A percentile compares a stretch with the other conserved stretches of the same genome.
Evolutionary conservation across 2,113 vertebrate species (phyloP).

Genomic region (Pygoscelis antarcticus): DNA sequence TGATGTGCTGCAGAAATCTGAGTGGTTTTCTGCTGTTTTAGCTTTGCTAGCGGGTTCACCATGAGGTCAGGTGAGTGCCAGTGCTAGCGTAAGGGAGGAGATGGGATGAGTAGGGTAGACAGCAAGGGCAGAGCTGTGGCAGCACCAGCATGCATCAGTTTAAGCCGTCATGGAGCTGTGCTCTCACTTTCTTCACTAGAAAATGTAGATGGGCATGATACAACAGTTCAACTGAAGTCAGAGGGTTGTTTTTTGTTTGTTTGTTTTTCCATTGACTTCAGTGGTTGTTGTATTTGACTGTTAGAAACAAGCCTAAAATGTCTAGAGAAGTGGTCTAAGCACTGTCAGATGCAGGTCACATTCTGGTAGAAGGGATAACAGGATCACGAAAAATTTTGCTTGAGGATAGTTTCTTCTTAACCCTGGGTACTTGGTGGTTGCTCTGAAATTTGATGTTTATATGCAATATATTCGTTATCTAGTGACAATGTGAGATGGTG

Average conservation of each 20-base stretch:
- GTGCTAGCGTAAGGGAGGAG: not conserved
- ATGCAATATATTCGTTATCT: not conserved
- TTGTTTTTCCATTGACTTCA: not conserved
- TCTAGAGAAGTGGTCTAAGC: not conserved
- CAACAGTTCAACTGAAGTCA: not conserved
- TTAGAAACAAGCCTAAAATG: not conserved
- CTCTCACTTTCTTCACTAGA: not conserved
- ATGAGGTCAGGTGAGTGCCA: not conserved
- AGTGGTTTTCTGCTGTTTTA: slow-evolving; percentile 2
- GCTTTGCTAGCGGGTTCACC: not conserved
- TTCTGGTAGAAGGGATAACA: not conserved
- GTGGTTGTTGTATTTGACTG: not conserved
- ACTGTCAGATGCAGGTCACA: not conserved
- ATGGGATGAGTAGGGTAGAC: not conserved
- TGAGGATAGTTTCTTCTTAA: not conserved
- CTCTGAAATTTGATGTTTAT: not conserved
- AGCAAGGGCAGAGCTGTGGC: not conserved
- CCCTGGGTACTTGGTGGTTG: not conserved
- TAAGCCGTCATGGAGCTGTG: not conserved
- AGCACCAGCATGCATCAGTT: not conserved
- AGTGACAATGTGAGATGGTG: not conserved
- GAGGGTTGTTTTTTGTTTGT: not conserved
- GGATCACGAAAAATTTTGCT: not conserved
- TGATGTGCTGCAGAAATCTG: not conserved
- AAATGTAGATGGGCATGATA: not conserved